Conservation (phyloP, 1,140 invertebrate genomes). For the Laodelphax striatellus region DNA sequence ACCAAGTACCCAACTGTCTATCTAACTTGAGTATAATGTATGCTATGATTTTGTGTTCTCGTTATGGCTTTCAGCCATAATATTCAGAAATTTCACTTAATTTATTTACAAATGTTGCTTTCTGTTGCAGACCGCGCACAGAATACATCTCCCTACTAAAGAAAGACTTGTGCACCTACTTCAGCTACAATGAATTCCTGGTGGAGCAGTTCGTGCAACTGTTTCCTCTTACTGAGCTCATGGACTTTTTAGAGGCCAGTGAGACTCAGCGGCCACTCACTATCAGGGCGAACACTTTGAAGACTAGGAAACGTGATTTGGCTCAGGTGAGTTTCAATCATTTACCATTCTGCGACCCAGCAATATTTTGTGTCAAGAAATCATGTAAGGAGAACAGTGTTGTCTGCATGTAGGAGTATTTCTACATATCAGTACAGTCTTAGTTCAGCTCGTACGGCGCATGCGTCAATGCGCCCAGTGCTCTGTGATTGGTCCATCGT, state of each 20-base stretch:
- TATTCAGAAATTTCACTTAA: background rate
- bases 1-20: no score
- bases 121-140: constrained; percentile 43
- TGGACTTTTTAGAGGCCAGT: constrained; percentile 95
- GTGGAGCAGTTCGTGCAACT: constrained; percentile 91
- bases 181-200: constrained; percentile 93
- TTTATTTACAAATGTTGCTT: background rate
- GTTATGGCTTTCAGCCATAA: background rate
- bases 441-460: no score
- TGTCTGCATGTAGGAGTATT: no score
- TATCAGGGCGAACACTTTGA: constrained; percentile 90
- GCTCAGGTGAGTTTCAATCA: constrained; percentile 53
- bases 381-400: no score
- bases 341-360: no score
- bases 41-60: constrained; percentile 2
- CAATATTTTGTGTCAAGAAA: no score
- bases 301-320: constrained; percentile 84
- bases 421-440: no score
- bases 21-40: no score
- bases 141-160: constrained; percentile 75
- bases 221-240: constrained; percentile 77
- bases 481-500: no score
- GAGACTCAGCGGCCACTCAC: constrained; percentile 92
- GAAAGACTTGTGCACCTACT: constrained; percentile 87
- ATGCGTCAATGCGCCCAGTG: no score